These are phyloP conservation scores for Syngnathus acus DNA, from an alignment of 2,797 vertebrate species.

Conservation along the genomic window DNA sequence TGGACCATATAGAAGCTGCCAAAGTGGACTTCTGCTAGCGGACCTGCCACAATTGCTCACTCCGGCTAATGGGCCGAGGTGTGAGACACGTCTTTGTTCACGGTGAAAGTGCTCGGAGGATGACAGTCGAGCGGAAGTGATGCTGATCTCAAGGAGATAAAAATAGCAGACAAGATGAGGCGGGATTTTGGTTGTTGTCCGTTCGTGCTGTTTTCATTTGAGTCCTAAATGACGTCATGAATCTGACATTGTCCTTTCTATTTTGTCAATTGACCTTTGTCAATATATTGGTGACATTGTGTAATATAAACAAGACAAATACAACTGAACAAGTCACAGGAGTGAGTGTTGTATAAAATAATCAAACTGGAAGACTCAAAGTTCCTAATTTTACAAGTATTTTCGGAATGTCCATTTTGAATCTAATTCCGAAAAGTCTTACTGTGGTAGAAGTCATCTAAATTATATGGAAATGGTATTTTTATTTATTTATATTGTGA, in stretches of 20 bases:
- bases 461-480: no score
- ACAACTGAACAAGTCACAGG: no score
- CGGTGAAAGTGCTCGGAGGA: conserved; percentile 24
- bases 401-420: no score
- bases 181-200: background rate
- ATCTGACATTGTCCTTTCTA: background rate
- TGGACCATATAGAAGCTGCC: conserved; percentile 27
- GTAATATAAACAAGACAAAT: no score
- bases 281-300: no score
- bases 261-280: no score
- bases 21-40: conserved; percentile 15
- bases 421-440: no score
- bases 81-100: conserved; percentile 10
- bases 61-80: conserved; percentile 17
- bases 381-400: no score
- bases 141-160: conserved; percentile 7
- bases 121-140: conserved; percentile 19
- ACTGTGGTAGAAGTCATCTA: no score
- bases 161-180: background rate
- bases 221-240: background rate
- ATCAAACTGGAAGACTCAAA: no score
- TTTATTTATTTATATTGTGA: no score
- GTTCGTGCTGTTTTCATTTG: background rate
- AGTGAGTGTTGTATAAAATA: no score
- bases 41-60: conserved; percentile 39